These are phyloP conservation scores for Aptenodytes forsteri DNA, from an alignment of 2,113 vertebrate species.

Conservation along the genomic window DNA sequence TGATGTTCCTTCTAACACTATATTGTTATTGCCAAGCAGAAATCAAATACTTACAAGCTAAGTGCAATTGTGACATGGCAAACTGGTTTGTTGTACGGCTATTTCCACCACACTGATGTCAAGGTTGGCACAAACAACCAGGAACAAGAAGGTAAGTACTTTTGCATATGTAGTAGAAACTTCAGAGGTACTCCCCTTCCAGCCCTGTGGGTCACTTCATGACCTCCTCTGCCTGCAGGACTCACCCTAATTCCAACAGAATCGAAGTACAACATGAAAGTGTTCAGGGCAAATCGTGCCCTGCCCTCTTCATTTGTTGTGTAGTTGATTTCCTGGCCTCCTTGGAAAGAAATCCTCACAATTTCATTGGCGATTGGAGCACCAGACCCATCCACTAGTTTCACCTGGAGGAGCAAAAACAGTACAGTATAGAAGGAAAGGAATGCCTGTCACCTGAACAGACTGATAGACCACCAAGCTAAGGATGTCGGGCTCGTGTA, in stretches of 20 bases:
- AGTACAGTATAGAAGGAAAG: neutral
- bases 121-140: neutral
- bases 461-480: neutral
- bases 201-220: neutral
- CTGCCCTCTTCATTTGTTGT: slow-evolving; percentile 71
- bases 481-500: neutral
- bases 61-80: neutral
- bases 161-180: neutral
- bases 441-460: neutral
- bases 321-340: neutral
- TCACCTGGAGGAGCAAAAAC: slow-evolving; percentile 57
- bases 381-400: slow-evolving; percentile 61
- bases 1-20: neutral
- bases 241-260: slow-evolving; percentile 63
- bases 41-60: neutral
- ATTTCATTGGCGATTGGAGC: slow-evolving; percentile 57
- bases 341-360: slow-evolving; percentile 43
- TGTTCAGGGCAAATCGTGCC: slow-evolving; percentile 65
- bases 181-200: neutral
- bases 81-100: neutral
- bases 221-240: neutral
- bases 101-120: neutral
- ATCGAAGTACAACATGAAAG: neutral
- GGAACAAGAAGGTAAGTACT: neutral
- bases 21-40: neutral